Conservation (phyloP, 2,113 vertebrate species). For the Leucosticte australis region DNA sequence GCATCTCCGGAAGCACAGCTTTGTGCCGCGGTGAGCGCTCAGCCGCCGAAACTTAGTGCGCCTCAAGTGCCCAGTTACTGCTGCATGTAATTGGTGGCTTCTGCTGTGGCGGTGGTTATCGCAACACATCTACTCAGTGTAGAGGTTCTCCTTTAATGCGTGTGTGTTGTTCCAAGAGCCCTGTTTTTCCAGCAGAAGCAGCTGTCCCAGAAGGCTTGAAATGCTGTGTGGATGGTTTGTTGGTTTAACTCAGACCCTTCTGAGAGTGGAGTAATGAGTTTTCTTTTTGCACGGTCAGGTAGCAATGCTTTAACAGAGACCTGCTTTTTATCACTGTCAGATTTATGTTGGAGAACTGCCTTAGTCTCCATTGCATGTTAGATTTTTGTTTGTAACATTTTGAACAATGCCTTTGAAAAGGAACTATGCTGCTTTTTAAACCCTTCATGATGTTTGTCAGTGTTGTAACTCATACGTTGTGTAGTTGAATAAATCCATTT, state of each 20-base stretch:
- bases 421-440: background rate
- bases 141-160: background rate
- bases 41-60: accelerated
- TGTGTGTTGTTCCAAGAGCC: background rate
- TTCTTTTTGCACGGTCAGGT: background rate
- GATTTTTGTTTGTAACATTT: background rate
- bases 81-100: accelerated
- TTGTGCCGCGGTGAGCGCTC: background rate
- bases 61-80: accelerated
- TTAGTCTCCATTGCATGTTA: accelerated
- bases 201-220: background rate
- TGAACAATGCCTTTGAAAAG: background rate
- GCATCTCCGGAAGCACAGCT: background rate
- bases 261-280: background rate
- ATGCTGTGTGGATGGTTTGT: background rate
- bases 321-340: background rate
- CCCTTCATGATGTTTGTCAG: background rate
- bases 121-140: accelerated
- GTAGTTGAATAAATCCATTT: background rate
- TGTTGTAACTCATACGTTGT: accelerated
- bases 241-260: background rate
- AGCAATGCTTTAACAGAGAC: background rate
- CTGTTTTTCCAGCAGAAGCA: background rate
- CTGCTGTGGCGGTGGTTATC: background rate
- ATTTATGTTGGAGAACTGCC: background rate